These are phyloP conservation scores for Cotesia chilonis DNA, from an alignment of 1,140 invertebrate species.

Conservation along the genomic window DNA sequence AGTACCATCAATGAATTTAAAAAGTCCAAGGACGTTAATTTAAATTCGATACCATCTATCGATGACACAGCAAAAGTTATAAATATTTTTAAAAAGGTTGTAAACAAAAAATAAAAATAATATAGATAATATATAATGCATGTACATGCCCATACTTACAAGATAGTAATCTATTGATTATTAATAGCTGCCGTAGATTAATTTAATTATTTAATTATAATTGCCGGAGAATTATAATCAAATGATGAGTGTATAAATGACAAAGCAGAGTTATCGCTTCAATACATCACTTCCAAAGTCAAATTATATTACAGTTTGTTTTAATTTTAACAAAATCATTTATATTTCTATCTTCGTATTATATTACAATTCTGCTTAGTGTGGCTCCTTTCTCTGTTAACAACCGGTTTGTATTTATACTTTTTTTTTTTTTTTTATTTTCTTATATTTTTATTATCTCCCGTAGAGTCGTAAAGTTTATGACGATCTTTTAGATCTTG, in stretches of 20 bases:
- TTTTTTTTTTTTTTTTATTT: conserved; percentile 21
- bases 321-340: neutral
- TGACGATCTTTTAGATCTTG: conserved; percentile 20
- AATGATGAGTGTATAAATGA: conserved; percentile 17
- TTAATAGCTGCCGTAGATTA: neutral
- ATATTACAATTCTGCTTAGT: neutral
- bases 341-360: conserved; percentile 4
- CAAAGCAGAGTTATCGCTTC: conserved; percentile 30
- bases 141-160: no score
- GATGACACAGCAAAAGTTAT: conserved; percentile 3
- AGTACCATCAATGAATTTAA: conserved; percentile 21
- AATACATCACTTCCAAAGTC: neutral
- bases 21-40: conserved; percentile 6
- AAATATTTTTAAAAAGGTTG: neutral
- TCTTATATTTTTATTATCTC: conserved; percentile 39
- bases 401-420: conserved; percentile 7
- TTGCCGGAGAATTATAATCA: no score
- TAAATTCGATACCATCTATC: neutral
- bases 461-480: conserved; percentile 42
- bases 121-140: neutral
- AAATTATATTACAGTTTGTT: no score
- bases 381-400: neutral
- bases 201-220: no score
- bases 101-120: no score
- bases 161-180: no score